A percentile compares a stretch with the other conserved stretches of the same genome.
Evolutionary conservation across 2,797 vertebrate species (phyloP).

Genomic region (Enteromius radiatus): DNA sequence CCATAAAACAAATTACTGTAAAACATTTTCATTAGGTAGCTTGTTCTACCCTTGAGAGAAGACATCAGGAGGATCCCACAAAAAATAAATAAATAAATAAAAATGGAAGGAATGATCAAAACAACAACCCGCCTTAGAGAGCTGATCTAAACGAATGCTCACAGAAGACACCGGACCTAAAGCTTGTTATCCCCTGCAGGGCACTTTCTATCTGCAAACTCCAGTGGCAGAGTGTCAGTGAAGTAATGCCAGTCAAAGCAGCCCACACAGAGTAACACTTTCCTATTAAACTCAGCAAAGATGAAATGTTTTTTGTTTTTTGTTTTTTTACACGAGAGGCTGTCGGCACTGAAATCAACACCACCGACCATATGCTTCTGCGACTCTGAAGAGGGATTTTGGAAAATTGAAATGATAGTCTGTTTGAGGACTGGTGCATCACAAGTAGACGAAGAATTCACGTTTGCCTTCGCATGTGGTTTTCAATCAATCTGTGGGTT

Average conservation of each 20-base stretch:
- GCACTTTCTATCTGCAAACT: constrained; percentile 30
- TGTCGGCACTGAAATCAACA: constrained; percentile 7
- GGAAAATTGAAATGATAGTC: not conserved
- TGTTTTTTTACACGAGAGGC: constrained; percentile 5
- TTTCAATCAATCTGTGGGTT: constrained; percentile 14
- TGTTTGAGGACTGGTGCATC: not conserved
- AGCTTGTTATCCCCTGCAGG: constrained; percentile 1
- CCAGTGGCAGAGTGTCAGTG: constrained; percentile 10
- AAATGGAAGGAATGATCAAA: constrained; percentile 12
- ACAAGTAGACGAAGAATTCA: not conserved
- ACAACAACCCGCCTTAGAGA: constrained; percentile 30
- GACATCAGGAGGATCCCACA: not conserved
- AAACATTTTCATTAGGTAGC: constrained; percentile 43
- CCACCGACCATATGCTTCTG: constrained; percentile 20
- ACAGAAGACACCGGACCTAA: constrained; percentile 14
- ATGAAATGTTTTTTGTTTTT: constrained; percentile 22
- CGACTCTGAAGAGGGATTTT: constrained; percentile 17
- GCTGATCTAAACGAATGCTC: not conserved
- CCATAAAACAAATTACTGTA: constrained; percentile 48
- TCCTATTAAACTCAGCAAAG: constrained; percentile 27
- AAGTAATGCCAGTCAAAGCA: constrained; percentile 40
- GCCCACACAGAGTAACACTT: constrained; percentile 38
- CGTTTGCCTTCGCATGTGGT: not conserved
- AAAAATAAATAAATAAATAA: not conserved
- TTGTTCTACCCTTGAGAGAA: not conserved